Conservation (phyloP, 2,797 vertebrate genomes). For the Oreochromis grahami region DNA sequence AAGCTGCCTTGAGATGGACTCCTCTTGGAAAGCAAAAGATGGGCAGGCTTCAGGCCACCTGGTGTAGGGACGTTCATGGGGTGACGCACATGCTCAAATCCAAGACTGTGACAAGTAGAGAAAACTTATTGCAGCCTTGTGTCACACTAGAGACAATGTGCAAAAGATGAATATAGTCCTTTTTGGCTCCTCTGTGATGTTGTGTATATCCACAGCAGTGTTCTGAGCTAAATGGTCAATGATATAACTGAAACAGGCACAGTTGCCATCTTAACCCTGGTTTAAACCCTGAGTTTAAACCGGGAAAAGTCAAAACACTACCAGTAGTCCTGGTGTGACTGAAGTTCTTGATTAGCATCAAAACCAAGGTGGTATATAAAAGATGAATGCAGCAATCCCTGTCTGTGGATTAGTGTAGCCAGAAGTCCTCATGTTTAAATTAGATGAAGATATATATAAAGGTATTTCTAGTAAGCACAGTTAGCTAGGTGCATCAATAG, state of each 20-base stretch:
- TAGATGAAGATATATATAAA: neutral
- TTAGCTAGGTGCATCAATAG: neutral
- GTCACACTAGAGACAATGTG: neutral
- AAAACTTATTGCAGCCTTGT: neutral
- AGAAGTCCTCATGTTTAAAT: neutral
- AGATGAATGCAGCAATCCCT: rapidly evolving
- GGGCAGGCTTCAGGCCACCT: neutral
- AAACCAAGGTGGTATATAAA: neutral
- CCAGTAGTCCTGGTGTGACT: neutral
- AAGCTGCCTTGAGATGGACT: neutral
- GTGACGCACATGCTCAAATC: neutral
- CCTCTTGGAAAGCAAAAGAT: neutral
- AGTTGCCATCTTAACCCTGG: rapidly evolving
- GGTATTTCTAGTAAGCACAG: rapidly evolving
- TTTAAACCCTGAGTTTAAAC: neutral
- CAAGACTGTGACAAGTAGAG: neutral
- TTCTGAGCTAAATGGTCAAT: neutral
- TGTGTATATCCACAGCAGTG: neutral
- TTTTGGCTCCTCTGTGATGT: neutral
- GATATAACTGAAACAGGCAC: rapidly evolving
- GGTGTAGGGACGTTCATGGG: neutral
- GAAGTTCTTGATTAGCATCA: neutral
- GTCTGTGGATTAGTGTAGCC: rapidly evolving
- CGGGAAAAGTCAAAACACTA: neutral
- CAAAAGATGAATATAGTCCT: neutral